A percentile compares a stretch with the other conserved stretches of the same genome.
Evolutionary conservation across 2,797 vertebrate species (phyloP).

Genomic region (Decapterus maruadsi): DNA sequence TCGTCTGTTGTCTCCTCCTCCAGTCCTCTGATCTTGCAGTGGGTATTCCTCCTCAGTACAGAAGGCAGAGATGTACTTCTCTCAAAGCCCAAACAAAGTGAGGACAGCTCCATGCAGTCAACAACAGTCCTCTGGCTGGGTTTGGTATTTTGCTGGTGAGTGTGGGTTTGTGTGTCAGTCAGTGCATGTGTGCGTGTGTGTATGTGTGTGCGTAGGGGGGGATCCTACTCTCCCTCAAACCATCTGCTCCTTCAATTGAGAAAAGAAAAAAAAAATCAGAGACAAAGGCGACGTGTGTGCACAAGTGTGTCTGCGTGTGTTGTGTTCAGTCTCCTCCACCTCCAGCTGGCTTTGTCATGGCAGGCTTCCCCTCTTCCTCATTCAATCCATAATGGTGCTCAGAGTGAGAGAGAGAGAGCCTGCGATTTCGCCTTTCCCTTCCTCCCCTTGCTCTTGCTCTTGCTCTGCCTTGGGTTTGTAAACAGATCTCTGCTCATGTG

Average conservation of each 20-base stretch:
- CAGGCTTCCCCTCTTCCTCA: constrained; percentile 73
- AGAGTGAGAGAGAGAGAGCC: constrained; percentile 32
- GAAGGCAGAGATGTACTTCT: constrained; percentile 59
- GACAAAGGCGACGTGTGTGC: constrained; percentile 75
- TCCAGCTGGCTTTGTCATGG: constrained; percentile 81
- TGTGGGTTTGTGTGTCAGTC: constrained; percentile 67
- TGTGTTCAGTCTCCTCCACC: constrained; percentile 69
- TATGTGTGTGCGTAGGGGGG: constrained; percentile 55
- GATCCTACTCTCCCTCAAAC: constrained; percentile 84
- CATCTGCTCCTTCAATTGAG: constrained; percentile 85
- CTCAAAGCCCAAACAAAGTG: constrained; percentile 80
- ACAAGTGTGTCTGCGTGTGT: constrained; percentile 65
- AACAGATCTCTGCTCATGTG: constrained; percentile 91
- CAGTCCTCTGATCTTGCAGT: constrained; percentile 73
- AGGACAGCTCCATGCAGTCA: constrained; percentile 72
- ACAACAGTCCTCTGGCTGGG: constrained; percentile 69
- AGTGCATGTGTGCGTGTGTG: constrained; percentile 41
- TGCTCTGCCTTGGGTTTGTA: constrained; percentile 87
- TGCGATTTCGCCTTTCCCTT: constrained; percentile 61
- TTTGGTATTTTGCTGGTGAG: constrained; percentile 65
- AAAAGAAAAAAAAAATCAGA: constrained; percentile 60
- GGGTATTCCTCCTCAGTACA: constrained; percentile 73
- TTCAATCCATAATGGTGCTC: constrained; percentile 74
- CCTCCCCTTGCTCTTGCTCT: constrained; percentile 62
- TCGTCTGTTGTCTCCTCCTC: constrained; percentile 75